phyloP scores from a whole-genome alignment of 2,797 vertebrate genomes.

The Acomys russatus region DNA sequence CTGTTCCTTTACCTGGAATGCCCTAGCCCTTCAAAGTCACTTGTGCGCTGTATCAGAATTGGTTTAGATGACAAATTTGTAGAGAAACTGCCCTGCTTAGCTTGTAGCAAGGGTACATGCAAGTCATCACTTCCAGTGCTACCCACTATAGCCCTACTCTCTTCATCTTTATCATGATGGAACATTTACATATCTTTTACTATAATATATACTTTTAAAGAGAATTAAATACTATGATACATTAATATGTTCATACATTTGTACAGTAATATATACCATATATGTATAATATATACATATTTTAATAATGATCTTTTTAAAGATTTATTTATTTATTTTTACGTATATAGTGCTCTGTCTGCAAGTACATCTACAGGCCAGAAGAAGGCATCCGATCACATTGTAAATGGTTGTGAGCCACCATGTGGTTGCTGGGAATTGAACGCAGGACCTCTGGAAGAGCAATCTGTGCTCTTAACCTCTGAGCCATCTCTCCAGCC shows the following conservation, averaged over 20 bases:
- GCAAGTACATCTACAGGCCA: too few relatives aligned
- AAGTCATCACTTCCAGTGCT: rapidly evolving
- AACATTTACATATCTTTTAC: not conserved
- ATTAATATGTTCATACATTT: not conserved
- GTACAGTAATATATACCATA: not conserved
- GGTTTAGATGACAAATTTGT: not conserved
- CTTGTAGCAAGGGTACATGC: rapidly evolving
- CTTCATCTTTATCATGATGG: not conserved
- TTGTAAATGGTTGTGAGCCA: too few relatives aligned
- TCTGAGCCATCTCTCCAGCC: too few relatives aligned
- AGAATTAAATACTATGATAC: not conserved
- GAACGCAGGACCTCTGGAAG: too few relatives aligned
- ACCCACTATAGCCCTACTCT: not conserved
- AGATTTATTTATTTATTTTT: too few relatives aligned
- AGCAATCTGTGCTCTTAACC: too few relatives aligned
- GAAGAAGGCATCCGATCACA: too few relatives aligned
- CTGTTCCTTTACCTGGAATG: not conserved
- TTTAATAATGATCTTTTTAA: not conserved
- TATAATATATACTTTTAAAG: not conserved
- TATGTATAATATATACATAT: not conserved
- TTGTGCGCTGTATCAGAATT: not conserved
- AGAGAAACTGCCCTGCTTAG: not conserved
- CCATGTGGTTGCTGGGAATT: too few relatives aligned
- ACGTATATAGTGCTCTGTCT: too few relatives aligned
- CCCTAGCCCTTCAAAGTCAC: not conserved